phyloP scores from a whole-genome alignment of 2,797 vertebrate species.

The Acanthiza pusilla region DNA sequence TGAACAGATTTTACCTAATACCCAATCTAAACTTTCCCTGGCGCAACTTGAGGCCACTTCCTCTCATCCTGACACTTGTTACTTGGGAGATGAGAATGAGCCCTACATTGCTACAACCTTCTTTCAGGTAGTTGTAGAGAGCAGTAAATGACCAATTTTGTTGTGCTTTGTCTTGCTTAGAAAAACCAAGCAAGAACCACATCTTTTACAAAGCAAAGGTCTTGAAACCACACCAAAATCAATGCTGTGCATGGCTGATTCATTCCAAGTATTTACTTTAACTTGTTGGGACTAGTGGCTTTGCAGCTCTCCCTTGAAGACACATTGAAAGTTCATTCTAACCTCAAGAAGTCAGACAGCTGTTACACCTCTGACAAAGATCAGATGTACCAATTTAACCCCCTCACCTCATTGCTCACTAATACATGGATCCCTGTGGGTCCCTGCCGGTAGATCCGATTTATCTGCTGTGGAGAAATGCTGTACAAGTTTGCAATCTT shows the following conservation, averaged over 20 bases:
- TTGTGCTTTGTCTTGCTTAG: not conserved
- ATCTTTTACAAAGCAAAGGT: not conserved
- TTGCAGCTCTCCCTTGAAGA: not conserved
- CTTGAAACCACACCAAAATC: not conserved
- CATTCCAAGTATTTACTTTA: not conserved
- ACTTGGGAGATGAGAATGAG: not conserved
- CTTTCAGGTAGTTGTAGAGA: not conserved
- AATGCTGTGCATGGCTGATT: not conserved
- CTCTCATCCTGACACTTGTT: not conserved
- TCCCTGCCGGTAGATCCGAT: constrained; percentile 77
- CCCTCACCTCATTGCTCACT: constrained; percentile 75
- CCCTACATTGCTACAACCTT: not conserved
- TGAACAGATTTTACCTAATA: not conserved
- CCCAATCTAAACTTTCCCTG: not conserved
- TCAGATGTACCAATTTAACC: too few relatives aligned
- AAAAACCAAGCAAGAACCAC: not conserved
- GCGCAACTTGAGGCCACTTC: not conserved
- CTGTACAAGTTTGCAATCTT: constrained; percentile 81
- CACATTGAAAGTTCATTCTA: not conserved
- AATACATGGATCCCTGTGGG: constrained; percentile 80
- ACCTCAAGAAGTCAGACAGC: not conserved
- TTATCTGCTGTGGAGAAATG: constrained; percentile 81
- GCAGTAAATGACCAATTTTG: not conserved
- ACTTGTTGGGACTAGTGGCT: not conserved
- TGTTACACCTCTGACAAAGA: not conserved